phyloP scores from a whole-genome alignment of 2,888 invertebrate species.

The Drosophila fulvimacula region DNA sequence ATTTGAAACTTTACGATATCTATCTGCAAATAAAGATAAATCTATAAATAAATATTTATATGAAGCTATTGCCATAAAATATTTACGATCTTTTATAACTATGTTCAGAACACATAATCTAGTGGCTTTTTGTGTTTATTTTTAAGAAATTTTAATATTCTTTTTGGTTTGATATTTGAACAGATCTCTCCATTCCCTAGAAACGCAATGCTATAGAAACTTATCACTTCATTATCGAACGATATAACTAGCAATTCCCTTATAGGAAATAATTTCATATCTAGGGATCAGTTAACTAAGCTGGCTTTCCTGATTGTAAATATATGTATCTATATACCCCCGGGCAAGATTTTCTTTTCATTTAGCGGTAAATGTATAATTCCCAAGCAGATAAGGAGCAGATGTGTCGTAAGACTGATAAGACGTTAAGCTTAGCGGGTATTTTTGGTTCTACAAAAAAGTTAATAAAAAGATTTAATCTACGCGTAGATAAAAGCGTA shows the following conservation, averaged over 20 bases:
- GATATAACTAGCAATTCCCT: neutral
- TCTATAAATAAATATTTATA: neutral
- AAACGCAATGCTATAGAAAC: neutral
- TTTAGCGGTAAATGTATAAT: constrained; percentile 4
- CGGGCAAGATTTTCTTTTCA: neutral
- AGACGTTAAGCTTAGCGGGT: constrained; percentile 12
- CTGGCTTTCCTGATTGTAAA: neutral
- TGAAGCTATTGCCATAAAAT: neutral
- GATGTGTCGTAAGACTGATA: constrained; percentile 36
- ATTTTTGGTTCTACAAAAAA: constrained; percentile 2
- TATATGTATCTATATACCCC: neutral
- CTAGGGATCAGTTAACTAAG: constrained; percentile 2
- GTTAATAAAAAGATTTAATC: constrained; percentile 9
- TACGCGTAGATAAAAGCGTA: constrained; percentile 20
- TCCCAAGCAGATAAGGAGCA: constrained; percentile 27
- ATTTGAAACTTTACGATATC: neutral
- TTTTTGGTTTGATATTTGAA: neutral
- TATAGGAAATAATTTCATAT: neutral
- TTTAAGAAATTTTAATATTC: neutral
- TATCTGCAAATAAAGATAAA: constrained; percentile 2
- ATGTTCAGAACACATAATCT: neutral
- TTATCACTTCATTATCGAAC: neutral
- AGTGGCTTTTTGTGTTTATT: neutral
- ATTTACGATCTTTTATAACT: neutral
- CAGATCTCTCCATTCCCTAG: neutral